These are phyloP conservation scores for Tinea semifulvella DNA, from an alignment of 2,888 invertebrate species.

Conservation along the genomic window DNA sequence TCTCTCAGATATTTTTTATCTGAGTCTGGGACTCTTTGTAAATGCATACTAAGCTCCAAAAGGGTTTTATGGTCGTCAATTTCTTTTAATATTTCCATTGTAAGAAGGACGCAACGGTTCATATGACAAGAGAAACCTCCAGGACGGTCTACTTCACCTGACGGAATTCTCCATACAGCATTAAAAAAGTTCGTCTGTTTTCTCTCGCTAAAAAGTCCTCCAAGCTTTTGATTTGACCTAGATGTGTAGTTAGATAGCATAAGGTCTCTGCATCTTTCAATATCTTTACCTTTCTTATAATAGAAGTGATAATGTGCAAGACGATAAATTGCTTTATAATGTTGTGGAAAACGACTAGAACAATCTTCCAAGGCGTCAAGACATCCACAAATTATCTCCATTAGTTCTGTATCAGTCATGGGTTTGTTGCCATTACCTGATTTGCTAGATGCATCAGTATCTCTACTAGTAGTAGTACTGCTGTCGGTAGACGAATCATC, in stretches of 20 bases:
- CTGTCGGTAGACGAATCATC: slow-evolving; percentile 63
- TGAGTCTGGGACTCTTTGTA: slow-evolving; percentile 82
- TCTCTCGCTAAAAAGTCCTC: slow-evolving; percentile 86
- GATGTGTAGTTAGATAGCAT: slow-evolving; percentile 75
- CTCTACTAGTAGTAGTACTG: slow-evolving; percentile 59
- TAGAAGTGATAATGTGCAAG: slow-evolving; percentile 85
- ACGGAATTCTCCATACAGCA: slow-evolving; percentile 92
- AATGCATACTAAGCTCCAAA: slow-evolving; percentile 79
- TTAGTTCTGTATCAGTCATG: slow-evolving; percentile 63
- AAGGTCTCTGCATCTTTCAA: slow-evolving; percentile 75
- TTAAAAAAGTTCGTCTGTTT: slow-evolving; percentile 90
- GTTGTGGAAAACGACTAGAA: slow-evolving; percentile 84
- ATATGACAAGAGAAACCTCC: slow-evolving; percentile 93
- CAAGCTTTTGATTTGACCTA: slow-evolving; percentile 71
- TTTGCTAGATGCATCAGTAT: slow-evolving; percentile 60
- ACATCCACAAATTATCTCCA: slow-evolving; percentile 72
- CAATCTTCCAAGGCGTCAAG: slow-evolving; percentile 85
- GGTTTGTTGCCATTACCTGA: slow-evolving; percentile 41
- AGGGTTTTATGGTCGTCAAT: slow-evolving; percentile 83
- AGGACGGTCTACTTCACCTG: slow-evolving; percentile 88
- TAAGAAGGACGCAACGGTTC: slow-evolving; percentile 82
- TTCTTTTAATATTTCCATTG: slow-evolving; percentile 82
- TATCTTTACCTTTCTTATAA: slow-evolving; percentile 73
- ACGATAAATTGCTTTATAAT: slow-evolving; percentile 92
- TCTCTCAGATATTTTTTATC: slow-evolving; percentile 91